Evolutionary conservation across 2,797 vertebrate genomes (phyloP).

Genomic region (Coregonus suidteri): DNA sequence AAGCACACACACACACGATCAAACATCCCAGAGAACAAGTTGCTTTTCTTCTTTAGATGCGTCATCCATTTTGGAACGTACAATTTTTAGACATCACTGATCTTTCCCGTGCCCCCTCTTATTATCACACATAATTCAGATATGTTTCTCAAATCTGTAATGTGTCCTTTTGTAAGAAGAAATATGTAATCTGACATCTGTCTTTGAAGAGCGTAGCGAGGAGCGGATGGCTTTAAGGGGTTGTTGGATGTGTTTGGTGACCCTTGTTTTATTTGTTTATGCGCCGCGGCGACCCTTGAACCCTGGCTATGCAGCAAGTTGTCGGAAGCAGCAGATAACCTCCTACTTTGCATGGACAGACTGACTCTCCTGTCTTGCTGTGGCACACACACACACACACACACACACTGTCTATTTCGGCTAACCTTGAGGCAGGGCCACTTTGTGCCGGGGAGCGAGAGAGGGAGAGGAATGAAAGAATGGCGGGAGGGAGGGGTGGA

Average conservation of each 20-base stretch:
- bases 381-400: no score
- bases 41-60: conserved; percentile 39
- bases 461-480: conserved; percentile 25
- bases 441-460: conserved; percentile 43
- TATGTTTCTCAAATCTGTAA: background rate
- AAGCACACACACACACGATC: conserved; percentile 28
- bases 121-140: conserved; percentile 33
- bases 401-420: conserved; percentile 52
- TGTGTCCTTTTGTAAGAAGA: conserved; percentile 15
- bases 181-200: conserved; percentile 58
- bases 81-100: background rate
- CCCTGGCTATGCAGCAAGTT: conserved; percentile 53
- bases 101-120: conserved; percentile 4
- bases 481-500: conserved; percentile 38
- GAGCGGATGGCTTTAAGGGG: conserved; percentile 50
- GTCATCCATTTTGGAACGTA: conserved; percentile 17
- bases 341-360: conserved; percentile 69
- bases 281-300: conserved; percentile 60
- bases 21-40: conserved; percentile 7
- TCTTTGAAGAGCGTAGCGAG: conserved; percentile 34
- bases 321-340: conserved; percentile 70
- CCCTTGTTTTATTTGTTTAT: conserved; percentile 75
- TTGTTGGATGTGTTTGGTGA: conserved; percentile 59
- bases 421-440: conserved; percentile 66
- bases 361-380: conserved; percentile 16